Base-by-base conservation (phyloP, 2,797 vertebrate species). In the Chaetodon trifasciatus region DNA sequence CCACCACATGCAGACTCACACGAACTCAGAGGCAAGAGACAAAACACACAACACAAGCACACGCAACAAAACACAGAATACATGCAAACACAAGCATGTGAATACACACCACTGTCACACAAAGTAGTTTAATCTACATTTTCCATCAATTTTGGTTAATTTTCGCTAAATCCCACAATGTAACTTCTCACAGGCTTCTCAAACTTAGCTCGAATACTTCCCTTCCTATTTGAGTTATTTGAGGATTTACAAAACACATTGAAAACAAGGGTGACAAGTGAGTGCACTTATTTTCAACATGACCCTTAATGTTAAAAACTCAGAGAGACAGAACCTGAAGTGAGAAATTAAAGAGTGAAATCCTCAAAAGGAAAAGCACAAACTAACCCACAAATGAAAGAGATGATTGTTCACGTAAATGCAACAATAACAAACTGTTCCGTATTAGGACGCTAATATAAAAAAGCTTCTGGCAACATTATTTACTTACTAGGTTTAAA, bases 1-100 rank as follows among this genome's bases (percentile, higher is more conserved):
- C 76, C 78, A 82, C 80, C 81, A 65, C 79, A 79, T 17, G 64
- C 70, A 81, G 57, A 78, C 78, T 55, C 64, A 21, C 77, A 72
- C 67, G 24, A 52, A 83, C 55, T 75, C 21, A 0, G 40, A 52
- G 19, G 44, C 53, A 53, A 61, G 46, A 6, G 8, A 55, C 53
- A 16, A 5, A n/a, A 21, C n/a, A 49, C 50, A 74, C 21, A 70
- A 42, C 8, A 24, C 9, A 17, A 32, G 16, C 7, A 23, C 5
- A 32, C 42, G 13, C 0, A 19, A 9, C 28, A 19, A 60, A 13
- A 8, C 32, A 42, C 55, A 64, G 23, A 23, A 0, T n/a, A n/a
- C 3, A 40, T 6, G 40, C 49, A 67, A 15, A 67, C 5, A 8
- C 46, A 69, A 17, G 19, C 9, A 9, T 35, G 6, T 39, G 4